These are phyloP conservation scores for Cyprinodon tularosa DNA, from an alignment of 2,113 vertebrate genomes.

Conservation along the genomic window DNA sequence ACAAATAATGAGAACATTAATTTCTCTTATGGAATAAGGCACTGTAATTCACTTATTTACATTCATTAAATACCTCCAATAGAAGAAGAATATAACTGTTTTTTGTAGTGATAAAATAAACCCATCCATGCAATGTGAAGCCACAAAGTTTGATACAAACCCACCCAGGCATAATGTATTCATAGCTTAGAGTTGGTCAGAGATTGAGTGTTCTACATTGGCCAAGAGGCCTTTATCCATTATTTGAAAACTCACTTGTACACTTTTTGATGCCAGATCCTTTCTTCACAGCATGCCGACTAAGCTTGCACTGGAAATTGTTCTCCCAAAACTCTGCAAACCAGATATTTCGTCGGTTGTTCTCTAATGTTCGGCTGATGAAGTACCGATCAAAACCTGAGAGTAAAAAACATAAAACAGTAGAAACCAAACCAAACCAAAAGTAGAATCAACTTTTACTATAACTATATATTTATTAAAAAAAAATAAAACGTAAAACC, in stretches of 20 bases:
- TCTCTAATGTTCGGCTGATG: constrained; percentile 93
- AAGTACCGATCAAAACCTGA: constrained; percentile 96
- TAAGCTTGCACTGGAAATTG: constrained; percentile 96
- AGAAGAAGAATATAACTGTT: constrained; percentile 36
- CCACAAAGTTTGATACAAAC: background rate
- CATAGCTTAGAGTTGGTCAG: constrained; percentile 19
- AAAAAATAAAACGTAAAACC: too few relatives aligned
- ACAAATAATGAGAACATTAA: constrained; percentile 36
- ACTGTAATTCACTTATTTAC: constrained; percentile 40
- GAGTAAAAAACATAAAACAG: background rate
- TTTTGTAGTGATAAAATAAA: constrained; percentile 23
- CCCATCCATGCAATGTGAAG: constrained; percentile 9
- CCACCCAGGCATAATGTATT: constrained; percentile 8
- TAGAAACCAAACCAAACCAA: background rate
- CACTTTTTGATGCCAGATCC: constrained; percentile 94
- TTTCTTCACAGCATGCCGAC: constrained; percentile 90
- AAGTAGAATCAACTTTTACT: too few relatives aligned
- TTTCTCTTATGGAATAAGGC: constrained; percentile 44
- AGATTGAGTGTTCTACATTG: constrained; percentile 36
- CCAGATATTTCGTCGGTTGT: constrained; percentile 97
- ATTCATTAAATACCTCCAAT: constrained; percentile 30
- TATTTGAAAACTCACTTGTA: constrained; percentile 86
- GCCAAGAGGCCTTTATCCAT: constrained; percentile 2
- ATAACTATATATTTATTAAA: too few relatives aligned
- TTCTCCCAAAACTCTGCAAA: constrained; percentile 98